Percentiles rank a stretch among this genome's conserved stretches.
These are phyloP conservation scores for Enhydra lutris DNA, from an alignment of 2,113 vertebrate genomes.

Conservation along the genomic window DNA sequence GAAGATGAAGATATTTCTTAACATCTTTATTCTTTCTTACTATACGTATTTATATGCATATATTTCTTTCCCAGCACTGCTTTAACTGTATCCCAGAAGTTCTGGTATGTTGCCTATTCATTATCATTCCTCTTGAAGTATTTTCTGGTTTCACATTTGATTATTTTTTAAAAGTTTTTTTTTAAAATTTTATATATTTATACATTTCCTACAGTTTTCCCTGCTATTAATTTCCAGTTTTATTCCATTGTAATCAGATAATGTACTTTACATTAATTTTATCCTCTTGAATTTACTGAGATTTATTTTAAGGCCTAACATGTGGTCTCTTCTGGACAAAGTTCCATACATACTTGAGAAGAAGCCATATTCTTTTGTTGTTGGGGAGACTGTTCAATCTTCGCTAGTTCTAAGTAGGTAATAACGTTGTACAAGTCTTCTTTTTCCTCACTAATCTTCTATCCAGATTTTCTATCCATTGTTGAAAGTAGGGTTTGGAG, in stretches of 20 bases:
- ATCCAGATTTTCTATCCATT: background rate
- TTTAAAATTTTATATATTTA: background rate
- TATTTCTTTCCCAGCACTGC: background rate
- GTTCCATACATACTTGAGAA: background rate
- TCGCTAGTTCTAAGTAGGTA: background rate
- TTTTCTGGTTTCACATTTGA: background rate
- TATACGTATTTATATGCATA: background rate
- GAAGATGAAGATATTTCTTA: background rate
- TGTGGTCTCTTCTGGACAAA: background rate
- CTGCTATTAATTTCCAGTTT: background rate
- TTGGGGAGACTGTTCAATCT: background rate
- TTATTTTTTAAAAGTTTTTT: background rate
- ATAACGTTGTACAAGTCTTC: background rate
- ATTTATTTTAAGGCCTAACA: background rate
- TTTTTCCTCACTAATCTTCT: background rate
- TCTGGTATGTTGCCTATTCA: background rate
- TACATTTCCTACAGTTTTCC: background rate
- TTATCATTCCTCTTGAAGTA: background rate
- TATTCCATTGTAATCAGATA: background rate
- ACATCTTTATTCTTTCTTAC: background rate
- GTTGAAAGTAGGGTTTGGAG: background rate
- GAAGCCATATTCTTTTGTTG: background rate
- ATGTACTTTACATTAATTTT: background rate
- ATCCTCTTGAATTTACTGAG: background rate
- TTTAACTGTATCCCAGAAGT: background rate